Evolutionary conservation across 2,888 invertebrate genomes (phyloP).

Genomic region (Eilema sororculum): DNA sequence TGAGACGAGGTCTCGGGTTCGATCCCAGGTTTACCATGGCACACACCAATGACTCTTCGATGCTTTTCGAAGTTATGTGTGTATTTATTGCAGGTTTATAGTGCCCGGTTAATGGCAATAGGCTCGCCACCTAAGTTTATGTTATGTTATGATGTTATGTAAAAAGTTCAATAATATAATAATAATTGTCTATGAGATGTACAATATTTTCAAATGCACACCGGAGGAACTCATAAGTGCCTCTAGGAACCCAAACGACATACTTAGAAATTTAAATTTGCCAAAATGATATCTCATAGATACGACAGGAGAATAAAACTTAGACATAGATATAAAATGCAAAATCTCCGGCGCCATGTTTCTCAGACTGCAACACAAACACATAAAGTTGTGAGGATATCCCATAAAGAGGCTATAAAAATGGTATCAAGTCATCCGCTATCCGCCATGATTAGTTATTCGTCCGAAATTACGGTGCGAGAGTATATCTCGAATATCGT

Average conservation of each 20-base stretch:
- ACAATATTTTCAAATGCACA: too few relatives aligned
- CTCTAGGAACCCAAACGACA: not conserved
- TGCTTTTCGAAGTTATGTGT: too few relatives aligned
- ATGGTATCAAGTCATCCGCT: conserved; percentile 20
- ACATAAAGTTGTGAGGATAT: conserved; percentile 30
- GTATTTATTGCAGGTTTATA: too few relatives aligned
- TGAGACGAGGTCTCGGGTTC: too few relatives aligned
- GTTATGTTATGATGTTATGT: too few relatives aligned
- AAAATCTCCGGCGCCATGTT: conserved; percentile 29
- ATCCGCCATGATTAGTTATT: not conserved
- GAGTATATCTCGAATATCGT: not conserved
- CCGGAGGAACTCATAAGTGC: too few relatives aligned
- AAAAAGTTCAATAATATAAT: too few relatives aligned
- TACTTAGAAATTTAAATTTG: not conserved
- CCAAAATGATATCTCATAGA: not conserved
- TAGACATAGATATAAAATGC: conserved; percentile 18
- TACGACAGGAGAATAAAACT: not conserved
- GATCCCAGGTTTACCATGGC: too few relatives aligned
- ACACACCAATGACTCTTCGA: too few relatives aligned
- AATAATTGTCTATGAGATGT: too few relatives aligned
- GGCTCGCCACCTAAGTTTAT: too few relatives aligned
- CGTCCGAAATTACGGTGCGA: conserved; percentile 6
- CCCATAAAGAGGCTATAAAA: conserved; percentile 35
- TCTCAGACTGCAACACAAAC: conserved; percentile 30
- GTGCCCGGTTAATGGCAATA: too few relatives aligned